These are phyloP conservation scores for Amblyopsis hoosieri DNA, from an alignment of 2,797 vertebrate genomes.

Conservation along the genomic window DNA sequence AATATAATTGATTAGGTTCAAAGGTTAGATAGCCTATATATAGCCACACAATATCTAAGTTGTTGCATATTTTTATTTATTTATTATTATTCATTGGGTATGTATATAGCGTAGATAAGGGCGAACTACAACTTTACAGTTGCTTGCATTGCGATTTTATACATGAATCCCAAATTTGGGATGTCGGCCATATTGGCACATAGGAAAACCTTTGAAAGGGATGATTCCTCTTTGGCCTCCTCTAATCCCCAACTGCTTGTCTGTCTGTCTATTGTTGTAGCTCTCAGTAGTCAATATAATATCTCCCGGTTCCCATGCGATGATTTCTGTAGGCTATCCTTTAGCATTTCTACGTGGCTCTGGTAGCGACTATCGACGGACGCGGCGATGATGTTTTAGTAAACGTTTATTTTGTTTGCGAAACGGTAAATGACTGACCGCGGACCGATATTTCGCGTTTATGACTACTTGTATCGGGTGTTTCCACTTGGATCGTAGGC, in stretches of 20 bases:
- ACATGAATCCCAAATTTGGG: background rate
- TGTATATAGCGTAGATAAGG: no score
- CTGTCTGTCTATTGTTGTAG: conserved; percentile 18
- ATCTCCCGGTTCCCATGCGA: conserved; percentile 36
- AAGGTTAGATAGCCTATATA: conserved; percentile 29
- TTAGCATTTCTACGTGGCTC: no score
- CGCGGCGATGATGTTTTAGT: no score
- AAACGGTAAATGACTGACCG: conserved; percentile 72
- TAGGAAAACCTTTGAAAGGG: conserved; percentile 58
- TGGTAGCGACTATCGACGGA: no score
- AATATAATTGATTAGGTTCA: conserved; percentile 24
- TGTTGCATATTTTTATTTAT: background rate
- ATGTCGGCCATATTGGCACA: conserved; percentile 69
- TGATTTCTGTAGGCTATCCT: conserved; percentile 31
- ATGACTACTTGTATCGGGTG: conserved; percentile 17
- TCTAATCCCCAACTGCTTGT: conserved; percentile 50
- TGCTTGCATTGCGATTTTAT: background rate
- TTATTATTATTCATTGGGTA: background rate
- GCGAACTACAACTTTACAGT: background rate
- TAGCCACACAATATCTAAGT: background rate
- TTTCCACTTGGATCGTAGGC: conserved; percentile 36
- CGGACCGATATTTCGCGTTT: conserved; percentile 60
- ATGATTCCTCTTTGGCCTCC: conserved; percentile 64
- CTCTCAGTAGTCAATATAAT: no score
- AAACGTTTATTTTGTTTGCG: background rate